Evolutionary conservation across 2,113 vertebrate genomes (phyloP).

Genomic region (Dicerorhinus sumatrensis): DNA sequence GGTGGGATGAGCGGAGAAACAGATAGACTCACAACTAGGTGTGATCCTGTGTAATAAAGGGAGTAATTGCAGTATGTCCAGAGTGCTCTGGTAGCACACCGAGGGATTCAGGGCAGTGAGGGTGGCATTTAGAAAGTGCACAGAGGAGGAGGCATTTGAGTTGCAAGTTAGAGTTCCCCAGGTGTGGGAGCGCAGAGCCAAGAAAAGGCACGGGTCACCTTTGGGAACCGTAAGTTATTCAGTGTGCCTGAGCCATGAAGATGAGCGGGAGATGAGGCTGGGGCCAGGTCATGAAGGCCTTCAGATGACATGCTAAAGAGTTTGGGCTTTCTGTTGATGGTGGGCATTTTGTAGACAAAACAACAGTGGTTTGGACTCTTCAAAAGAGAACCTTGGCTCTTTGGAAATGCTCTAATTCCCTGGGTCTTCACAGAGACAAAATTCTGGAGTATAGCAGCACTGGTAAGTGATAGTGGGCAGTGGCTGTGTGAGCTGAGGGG

Average conservation of each 20-base stretch:
- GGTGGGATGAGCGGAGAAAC: background rate
- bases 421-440: background rate
- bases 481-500: background rate
- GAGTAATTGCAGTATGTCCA: background rate
- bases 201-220: rapidly evolving
- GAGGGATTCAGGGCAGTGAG: background rate
- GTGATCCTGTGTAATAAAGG: too few species aligned
- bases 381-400: background rate
- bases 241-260: rapidly evolving
- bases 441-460: background rate
- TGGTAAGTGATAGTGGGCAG: background rate
- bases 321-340: background rate
- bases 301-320: background rate
- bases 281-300: background rate
- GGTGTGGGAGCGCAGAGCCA: too few species aligned
- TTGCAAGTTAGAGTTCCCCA: background rate
- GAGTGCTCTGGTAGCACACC: background rate
- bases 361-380: background rate
- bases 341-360: background rate
- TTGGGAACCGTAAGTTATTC: background rate
- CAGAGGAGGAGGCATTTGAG: background rate
- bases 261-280: background rate
- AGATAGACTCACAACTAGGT: background rate
- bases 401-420: background rate
- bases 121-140: too few species aligned